Evolutionary conservation across 2,888 invertebrate genomes (phyloP).

Genomic region (Flabesymbios commensalis): DNA sequence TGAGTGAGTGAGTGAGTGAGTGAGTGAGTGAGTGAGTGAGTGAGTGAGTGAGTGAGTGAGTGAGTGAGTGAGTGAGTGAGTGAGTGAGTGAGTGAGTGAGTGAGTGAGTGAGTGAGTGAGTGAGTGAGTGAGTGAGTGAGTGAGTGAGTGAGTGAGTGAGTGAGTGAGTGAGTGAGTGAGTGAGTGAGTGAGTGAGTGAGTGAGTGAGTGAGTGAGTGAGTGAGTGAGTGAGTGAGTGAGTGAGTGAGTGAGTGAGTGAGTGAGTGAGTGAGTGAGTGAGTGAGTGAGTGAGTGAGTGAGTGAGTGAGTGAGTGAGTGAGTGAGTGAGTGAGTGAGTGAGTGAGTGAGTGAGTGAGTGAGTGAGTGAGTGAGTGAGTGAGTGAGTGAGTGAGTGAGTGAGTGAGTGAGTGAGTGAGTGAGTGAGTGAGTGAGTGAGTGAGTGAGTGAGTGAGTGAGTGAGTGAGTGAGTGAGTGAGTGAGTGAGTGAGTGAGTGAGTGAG

Average conservation of each 20-base stretch:
- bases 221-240: slow-evolving; percentile 17
- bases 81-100: too few relatives aligned
- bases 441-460: slow-evolving; percentile 10
- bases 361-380: slow-evolving; percentile 16
- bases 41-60: too few relatives aligned
- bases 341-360: slow-evolving; percentile 17
- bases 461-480: background rate
- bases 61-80: too few relatives aligned
- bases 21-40: too few relatives aligned
- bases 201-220: slow-evolving; percentile 7
- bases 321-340: slow-evolving; percentile 17
- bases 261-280: slow-evolving; percentile 10
- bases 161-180: too few relatives aligned
- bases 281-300: slow-evolving; percentile 14
- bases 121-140: too few relatives aligned
- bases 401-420: slow-evolving; percentile 14
- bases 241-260: slow-evolving; percentile 6
- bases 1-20: too few relatives aligned
- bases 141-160: too few relatives aligned
- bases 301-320: slow-evolving; percentile 16
- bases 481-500: too few relatives aligned
- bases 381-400: slow-evolving; percentile 14
- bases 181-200: background rate
- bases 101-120: too few relatives aligned
- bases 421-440: slow-evolving; percentile 15